phyloP scores from a whole-genome alignment of 2,797 vertebrate genomes.

The Cryptoblepharus egeriae region DNA sequence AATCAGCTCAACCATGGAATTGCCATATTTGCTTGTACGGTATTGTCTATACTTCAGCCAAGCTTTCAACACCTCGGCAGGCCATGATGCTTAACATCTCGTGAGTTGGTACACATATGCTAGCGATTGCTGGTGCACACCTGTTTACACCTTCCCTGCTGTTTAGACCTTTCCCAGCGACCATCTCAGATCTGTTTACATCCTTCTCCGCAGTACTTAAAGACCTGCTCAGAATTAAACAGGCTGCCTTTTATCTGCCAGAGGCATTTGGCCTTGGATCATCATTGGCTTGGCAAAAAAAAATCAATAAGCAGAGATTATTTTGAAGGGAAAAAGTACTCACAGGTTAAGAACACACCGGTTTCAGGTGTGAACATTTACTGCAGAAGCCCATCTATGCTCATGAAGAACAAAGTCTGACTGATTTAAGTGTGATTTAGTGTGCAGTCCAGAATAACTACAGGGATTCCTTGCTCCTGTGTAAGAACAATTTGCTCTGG shows the following conservation, averaged over 20 bases:
- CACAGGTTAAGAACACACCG: too few species aligned
- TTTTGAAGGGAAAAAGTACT: background rate
- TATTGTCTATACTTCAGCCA: slow-evolving; percentile 47
- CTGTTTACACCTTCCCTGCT: slow-evolving; percentile 69
- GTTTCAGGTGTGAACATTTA: too few species aligned
- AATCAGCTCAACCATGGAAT: background rate
- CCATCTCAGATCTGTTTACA: slow-evolving; percentile 17
- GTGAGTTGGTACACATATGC: slow-evolving; percentile 59
- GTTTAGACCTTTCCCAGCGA: slow-evolving; percentile 51
- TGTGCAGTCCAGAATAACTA: too few species aligned
- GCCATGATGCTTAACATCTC: slow-evolving; percentile 66
- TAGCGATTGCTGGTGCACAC: slow-evolving; percentile 67
- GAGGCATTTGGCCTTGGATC: background rate
- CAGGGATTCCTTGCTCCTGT: too few species aligned
- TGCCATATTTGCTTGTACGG: slow-evolving; percentile 6
- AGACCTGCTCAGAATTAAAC: slow-evolving; percentile 10
- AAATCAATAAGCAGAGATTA: background rate
- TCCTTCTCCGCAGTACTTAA: background rate
- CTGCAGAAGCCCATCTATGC: too few species aligned
- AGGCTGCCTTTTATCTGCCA: background rate
- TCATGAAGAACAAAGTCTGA: background rate
- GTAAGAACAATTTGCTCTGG: too few species aligned
- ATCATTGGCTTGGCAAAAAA: background rate
- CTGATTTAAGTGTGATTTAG: background rate
- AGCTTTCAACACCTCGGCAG: slow-evolving; percentile 68